These are phyloP conservation scores for Eupleurogrammus muticus DNA, from an alignment of 2,797 vertebrate species.

Conservation along the genomic window DNA sequence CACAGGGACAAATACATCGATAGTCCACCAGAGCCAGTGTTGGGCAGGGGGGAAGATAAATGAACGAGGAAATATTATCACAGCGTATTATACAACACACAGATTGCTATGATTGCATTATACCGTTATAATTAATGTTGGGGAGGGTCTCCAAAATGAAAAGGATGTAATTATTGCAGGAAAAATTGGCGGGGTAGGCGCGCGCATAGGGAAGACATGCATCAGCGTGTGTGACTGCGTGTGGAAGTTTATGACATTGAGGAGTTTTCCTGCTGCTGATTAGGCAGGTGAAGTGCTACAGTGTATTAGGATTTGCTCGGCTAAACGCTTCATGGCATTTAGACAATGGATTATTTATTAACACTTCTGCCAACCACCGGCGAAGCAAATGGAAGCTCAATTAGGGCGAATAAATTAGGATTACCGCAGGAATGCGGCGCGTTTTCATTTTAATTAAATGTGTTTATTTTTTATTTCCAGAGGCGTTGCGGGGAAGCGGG, in stretches of 20 bases:
- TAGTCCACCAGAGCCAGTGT: constrained; percentile 34
- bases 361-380: constrained; percentile 73
- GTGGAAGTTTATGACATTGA: constrained; percentile 62
- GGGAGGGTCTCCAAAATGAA: constrained; percentile 58
- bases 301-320: constrained; percentile 74
- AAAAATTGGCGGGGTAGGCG: constrained; percentile 33
- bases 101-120: constrained; percentile 66
- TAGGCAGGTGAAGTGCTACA: constrained; percentile 76
- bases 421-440: constrained; percentile 76
- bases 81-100: constrained; percentile 52
- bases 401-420: constrained; percentile 85
- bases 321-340: constrained; percentile 77
- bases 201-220: background rate
- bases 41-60: constrained; percentile 27
- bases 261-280: constrained; percentile 67
- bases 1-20: constrained; percentile 60
- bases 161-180: constrained; percentile 68
- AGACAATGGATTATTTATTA: constrained; percentile 83
- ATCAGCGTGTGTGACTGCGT: background rate
- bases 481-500: constrained; percentile 26
- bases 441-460: constrained; percentile 85
- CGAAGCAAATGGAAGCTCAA: constrained; percentile 79
- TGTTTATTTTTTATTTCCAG: constrained; percentile 84
- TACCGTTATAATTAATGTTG: constrained; percentile 71
- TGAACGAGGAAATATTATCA: constrained; percentile 61